Conservation (phyloP, 2,113 vertebrate species). For the Diphyllodes magnificus region DNA sequence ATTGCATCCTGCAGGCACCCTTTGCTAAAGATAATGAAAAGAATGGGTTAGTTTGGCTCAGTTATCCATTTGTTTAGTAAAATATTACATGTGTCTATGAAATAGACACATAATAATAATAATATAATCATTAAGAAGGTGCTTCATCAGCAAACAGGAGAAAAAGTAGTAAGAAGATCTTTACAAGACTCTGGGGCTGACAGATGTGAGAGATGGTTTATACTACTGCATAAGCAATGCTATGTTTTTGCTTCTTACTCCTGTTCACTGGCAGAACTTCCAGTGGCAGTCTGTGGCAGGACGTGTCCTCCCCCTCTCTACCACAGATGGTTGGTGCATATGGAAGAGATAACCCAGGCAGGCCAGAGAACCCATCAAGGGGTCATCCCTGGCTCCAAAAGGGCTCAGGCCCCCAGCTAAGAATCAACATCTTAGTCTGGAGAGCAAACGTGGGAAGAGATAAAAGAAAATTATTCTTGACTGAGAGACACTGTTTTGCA, state of each 20-base stretch:
- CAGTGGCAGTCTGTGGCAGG: not conserved
- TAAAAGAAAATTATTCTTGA: not conserved
- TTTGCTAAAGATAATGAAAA: not conserved
- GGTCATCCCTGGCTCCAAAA: not conserved
- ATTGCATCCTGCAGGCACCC: not conserved
- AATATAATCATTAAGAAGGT: not conserved
- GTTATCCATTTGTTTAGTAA: not conserved
- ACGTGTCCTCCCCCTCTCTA: not conserved
- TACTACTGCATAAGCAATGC: not conserved
- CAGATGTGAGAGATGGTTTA: not conserved
- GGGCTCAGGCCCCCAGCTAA: not conserved
- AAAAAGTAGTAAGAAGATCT: not conserved
- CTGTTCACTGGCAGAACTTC: not conserved
- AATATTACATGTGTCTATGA: not conserved
- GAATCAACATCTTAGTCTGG: not conserved
- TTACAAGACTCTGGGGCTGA: not conserved
- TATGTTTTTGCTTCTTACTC: not conserved
- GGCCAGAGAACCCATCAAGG: not conserved
- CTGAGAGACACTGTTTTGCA: not conserved
- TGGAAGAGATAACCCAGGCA: not conserved
- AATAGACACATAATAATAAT: too few relatives aligned
- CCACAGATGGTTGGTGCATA: not conserved
- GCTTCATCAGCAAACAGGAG: not conserved
- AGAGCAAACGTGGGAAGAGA: not conserved
- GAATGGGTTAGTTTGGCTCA: not conserved